Evolutionary conservation across 2,113 vertebrate genomes (phyloP).

Genomic region (Poeciliopsis prolifica): DNA sequence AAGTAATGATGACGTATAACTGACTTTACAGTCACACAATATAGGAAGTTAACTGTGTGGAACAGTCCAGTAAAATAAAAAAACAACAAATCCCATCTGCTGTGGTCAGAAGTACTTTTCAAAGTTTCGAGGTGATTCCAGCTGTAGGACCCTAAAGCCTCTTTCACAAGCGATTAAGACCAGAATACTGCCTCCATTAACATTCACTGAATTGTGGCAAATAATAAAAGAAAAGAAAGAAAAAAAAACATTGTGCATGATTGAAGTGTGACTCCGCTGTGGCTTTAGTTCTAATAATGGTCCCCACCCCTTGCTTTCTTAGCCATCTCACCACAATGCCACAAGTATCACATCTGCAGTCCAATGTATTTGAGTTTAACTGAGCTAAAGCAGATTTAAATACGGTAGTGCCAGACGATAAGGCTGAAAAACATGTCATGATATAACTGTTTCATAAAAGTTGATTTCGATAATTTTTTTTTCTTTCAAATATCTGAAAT

Average conservation of each 20-base stretch:
- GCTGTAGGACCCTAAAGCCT: not conserved
- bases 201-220: not conserved
- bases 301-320: not conserved
- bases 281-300: not conserved
- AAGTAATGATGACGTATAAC: not conserved
- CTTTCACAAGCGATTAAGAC: not conserved
- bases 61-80: not conserved
- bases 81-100: not conserved
- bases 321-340: not conserved
- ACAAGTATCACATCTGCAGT: not conserved
- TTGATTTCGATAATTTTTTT: too few species aligned
- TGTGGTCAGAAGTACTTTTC: not conserved
- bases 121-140: not conserved
- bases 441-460: too few species aligned
- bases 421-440: too few species aligned
- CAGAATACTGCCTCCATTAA: not conserved
- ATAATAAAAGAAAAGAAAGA: not conserved
- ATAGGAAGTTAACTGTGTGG: not conserved
- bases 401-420: too few species aligned
- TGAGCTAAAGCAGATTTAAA: not conserved
- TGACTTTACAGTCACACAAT: not conserved
- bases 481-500: too few species aligned
- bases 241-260: not conserved
- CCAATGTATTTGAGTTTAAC: not conserved
- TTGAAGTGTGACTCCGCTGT: not conserved